Base-by-base conservation (phyloP, 2,113 vertebrate species). In the Lophochroa leadbeateri region DNA sequence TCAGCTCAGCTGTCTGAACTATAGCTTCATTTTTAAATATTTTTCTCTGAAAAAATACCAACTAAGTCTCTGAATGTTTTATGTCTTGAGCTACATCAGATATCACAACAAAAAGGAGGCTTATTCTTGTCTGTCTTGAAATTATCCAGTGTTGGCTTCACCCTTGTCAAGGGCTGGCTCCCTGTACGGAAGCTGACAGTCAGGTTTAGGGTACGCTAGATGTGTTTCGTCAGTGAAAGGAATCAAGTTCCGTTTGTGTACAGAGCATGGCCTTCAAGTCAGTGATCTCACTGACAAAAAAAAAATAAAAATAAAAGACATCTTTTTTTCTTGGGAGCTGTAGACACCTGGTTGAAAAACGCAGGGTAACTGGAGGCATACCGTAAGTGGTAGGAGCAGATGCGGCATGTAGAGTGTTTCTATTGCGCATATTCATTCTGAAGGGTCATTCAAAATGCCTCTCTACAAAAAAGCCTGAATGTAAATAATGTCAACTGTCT, bases 1-100 rank as follows among this genome's bases (percentile, higher is more conserved):
- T 98, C 96, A 97, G 80, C 68, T 95, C 92, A 95, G 90, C 93
- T 97, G 96, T 96, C 96, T 96, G 90, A 97, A 96, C 94, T 91
- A 92, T 87, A 96, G 52, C 87, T 97, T 96, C 49, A 58, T 96
- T 97, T 98, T 95, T 5, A 97, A 98, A 97, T 96, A 96, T 79
- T 96, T 94, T 97, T 52, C 82, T 96, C 70, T 90, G 88, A 89
- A 74, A 91, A 96, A 96, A 80, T 41, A 76, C 82, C 61, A 93
- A 1, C 68, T 67, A 78, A 89, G 39, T 70, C 75, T 95, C 84
- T 77, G 71, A 92, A 96, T 96, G 97, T 86, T 92, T 92, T 94
- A 69, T 94, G 86, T 94, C 44, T 94, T 29, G 68, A 76, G 67
- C 80, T 78, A 63, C 63, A 79, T 86, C 80, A 94, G 65, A 80